phyloP scores from a whole-genome alignment of 2,797 vertebrate species.

The Chaunax sp. region DNA sequence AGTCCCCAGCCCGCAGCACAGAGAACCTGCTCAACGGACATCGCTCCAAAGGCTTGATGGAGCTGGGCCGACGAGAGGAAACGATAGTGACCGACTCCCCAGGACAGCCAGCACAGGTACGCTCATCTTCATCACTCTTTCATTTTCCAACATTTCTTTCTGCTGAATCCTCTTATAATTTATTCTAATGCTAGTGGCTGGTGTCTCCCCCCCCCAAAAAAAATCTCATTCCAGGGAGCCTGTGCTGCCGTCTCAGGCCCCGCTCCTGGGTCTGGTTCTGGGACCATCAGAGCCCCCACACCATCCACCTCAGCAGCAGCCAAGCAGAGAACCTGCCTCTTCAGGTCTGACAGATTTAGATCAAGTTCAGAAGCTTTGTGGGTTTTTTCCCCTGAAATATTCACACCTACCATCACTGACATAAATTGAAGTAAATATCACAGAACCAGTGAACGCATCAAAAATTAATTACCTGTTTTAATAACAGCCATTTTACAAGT shows the following conservation, averaged over 20 bases:
- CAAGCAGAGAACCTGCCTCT: constrained; percentile 90
- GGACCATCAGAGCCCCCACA: constrained; percentile 62
- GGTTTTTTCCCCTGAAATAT: not conserved
- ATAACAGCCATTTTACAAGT: not conserved
- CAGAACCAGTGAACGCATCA: no score
- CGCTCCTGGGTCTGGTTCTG: constrained; percentile 73
- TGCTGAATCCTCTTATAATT: not conserved
- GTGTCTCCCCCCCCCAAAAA: no score
- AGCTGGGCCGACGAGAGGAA: constrained; percentile 89
- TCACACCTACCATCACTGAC: not conserved
- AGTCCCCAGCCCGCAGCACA: constrained; percentile 90
- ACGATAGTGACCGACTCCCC: constrained; percentile 73
- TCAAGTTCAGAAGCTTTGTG: not conserved
- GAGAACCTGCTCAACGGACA: constrained; percentile 95
- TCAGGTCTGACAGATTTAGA: constrained; percentile 70
- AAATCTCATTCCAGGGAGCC: constrained; percentile 56
- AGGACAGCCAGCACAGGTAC: constrained; percentile 47
- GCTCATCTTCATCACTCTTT: not conserved
- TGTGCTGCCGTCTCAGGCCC: constrained; percentile 63
- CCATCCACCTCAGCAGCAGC: constrained; percentile 63
- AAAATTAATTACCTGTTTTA: not conserved
- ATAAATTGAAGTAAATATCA: not conserved
- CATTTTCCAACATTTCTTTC: not conserved
- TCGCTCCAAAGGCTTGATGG: constrained; percentile 88
- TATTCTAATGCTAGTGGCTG: not conserved